Evolutionary conservation across 2,113 vertebrate species (phyloP).

Genomic region (Hippolais icterina): DNA sequence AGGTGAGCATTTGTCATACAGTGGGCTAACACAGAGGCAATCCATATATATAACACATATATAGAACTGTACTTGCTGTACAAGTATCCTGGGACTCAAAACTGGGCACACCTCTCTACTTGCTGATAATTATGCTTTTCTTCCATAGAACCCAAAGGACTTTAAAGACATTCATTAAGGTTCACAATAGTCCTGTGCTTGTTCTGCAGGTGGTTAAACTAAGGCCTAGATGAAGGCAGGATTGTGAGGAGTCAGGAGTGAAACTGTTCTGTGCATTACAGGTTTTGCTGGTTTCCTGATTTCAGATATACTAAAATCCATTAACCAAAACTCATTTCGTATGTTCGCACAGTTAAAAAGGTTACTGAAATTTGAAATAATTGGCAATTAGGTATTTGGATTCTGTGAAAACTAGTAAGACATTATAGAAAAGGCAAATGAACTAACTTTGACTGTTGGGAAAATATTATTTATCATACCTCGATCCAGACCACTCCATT

Average conservation of each 20-base stretch:
- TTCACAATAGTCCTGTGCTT: neutral
- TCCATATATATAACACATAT: fast-evolving
- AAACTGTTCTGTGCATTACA: neutral
- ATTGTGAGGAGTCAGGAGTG: neutral
- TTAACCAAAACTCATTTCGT: neutral
- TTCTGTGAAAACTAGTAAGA: neutral
- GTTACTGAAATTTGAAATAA: neutral
- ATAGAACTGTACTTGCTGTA: neutral
- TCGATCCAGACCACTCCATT: constrained; percentile 78
- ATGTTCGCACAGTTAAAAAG: neutral
- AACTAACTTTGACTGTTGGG: neutral
- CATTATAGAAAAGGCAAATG: neutral
- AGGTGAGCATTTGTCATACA: neutral
- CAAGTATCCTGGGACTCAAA: neutral
- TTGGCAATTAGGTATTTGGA: neutral
- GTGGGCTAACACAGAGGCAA: neutral
- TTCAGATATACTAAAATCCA: neutral
- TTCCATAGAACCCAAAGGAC: neutral
- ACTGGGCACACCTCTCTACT: neutral
- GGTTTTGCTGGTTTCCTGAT: neutral
- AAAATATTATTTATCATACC: constrained; percentile 70
- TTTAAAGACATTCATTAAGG: neutral
- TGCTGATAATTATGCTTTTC: neutral
- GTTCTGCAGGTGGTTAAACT: neutral
- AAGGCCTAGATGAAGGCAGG: neutral